These are phyloP conservation scores for Trachelus stipa DNA, from an alignment of 2,888 invertebrate genomes.

Conservation along the genomic window DNA sequence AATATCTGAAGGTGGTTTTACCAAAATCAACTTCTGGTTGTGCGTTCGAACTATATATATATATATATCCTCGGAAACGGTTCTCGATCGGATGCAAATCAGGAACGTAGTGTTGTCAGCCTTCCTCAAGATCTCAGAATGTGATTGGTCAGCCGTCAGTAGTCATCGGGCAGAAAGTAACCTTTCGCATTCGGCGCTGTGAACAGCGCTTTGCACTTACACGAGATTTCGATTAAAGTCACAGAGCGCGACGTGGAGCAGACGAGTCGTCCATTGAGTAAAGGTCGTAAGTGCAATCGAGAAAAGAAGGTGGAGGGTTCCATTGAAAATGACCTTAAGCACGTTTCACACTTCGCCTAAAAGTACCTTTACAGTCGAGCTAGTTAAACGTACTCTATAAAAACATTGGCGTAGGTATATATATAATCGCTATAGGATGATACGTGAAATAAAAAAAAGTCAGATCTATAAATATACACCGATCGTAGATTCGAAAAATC, in stretches of 20 bases:
- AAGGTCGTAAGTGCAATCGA: constrained; percentile 25
- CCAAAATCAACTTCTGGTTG: background rate
- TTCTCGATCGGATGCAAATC: background rate
- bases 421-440: background rate
- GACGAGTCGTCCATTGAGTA: constrained; percentile 31
- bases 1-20: background rate
- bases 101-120: background rate
- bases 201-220: constrained; percentile 60
- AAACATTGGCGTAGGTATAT: background rate
- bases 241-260: constrained; percentile 38
- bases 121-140: background rate
- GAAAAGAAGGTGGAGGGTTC: constrained; percentile 26
- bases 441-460: background rate
- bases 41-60: background rate
- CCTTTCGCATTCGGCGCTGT: constrained; percentile 50
- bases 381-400: background rate
- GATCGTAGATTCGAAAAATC: background rate
- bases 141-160: constrained; percentile 17
- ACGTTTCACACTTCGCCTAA: background rate
- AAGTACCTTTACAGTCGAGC: background rate
- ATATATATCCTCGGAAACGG: background rate
- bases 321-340: background rate
- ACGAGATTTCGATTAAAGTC: constrained; percentile 52
- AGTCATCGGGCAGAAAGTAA: constrained; percentile 44
- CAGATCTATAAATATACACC: background rate